Evolutionary conservation across 1,140 invertebrate genomes (phyloP).

Genomic region (Tetragnatha versicolor): DNA sequence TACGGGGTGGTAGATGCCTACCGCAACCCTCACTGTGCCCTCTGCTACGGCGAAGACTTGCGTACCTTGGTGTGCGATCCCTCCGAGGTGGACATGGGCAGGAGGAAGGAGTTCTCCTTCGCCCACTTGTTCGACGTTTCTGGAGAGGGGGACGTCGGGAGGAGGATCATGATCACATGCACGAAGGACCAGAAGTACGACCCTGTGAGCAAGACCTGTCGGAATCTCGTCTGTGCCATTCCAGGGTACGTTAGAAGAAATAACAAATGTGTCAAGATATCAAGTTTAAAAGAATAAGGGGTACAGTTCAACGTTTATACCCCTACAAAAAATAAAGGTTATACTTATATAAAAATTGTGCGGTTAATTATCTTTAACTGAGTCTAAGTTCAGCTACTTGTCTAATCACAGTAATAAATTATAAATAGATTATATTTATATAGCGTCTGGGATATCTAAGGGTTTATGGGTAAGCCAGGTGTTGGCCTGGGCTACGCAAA

Average conservation of each 20-base stretch:
- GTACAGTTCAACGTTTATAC: too few relatives aligned
- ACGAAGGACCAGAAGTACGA: slow-evolving; percentile 65
- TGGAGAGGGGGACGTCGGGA: slow-evolving; percentile 9
- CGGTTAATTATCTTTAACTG: too few relatives aligned
- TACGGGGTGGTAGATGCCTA: not conserved
- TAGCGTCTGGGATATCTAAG: too few relatives aligned
- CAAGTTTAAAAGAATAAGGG: too few relatives aligned
- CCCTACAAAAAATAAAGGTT: too few relatives aligned
- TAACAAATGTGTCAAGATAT: slow-evolving; percentile 15
- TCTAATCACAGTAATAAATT: too few relatives aligned
- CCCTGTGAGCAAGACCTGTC: slow-evolving; percentile 67
- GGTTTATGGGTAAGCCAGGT: too few relatives aligned
- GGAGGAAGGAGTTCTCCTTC: slow-evolving; percentile 8
- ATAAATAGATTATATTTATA: too few relatives aligned
- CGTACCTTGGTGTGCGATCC: not conserved
- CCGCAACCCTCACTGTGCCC: slow-evolving; percentile 17
- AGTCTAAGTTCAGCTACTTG: too few relatives aligned
- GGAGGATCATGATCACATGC: too few relatives aligned
- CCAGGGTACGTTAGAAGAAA: slow-evolving; percentile 3
- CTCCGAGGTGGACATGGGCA: not conserved
- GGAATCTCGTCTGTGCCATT: slow-evolving; percentile 62
- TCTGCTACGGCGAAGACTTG: not conserved
- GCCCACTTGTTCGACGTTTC: slow-evolving; percentile 27
- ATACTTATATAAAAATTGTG: too few relatives aligned
- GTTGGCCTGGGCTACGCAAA: too few relatives aligned